phyloP scores from a whole-genome alignment of 2,113 vertebrate genomes.

The Cynoglossus semilaevis region DNA sequence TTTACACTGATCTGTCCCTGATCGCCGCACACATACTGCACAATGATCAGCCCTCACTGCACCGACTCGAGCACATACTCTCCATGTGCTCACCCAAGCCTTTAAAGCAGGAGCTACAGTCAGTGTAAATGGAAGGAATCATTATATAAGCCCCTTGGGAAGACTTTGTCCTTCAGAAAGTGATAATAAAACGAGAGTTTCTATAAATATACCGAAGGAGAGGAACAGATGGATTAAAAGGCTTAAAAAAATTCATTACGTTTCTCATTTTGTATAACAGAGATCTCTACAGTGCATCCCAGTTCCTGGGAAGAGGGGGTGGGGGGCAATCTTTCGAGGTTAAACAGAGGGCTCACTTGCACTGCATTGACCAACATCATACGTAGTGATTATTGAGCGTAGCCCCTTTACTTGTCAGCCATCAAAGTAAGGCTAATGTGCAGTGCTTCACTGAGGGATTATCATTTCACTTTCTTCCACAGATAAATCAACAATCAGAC shows the following conservation, averaged over 20 bases:
- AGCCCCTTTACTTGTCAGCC: constrained; percentile 22
- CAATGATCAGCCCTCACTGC: too few relatives aligned
- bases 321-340: constrained; percentile 1
- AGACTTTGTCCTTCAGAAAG: neutral
- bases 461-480: constrained; percentile 21
- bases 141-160: too few relatives aligned
- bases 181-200: neutral
- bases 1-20: too few relatives aligned
- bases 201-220: constrained; percentile 2
- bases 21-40: too few relatives aligned
- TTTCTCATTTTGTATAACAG: neutral
- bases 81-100: too few relatives aligned
- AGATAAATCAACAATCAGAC: constrained; percentile 48
- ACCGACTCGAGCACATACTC: too few relatives aligned
- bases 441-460: constrained; percentile 30
- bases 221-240: neutral
- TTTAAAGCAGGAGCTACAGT: too few relatives aligned
- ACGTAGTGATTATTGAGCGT: constrained; percentile 38
- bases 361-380: constrained; percentile 45
- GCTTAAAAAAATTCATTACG: too few relatives aligned
- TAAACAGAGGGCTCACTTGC: constrained; percentile 13
- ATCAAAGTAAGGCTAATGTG: constrained; percentile 52
- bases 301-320: neutral
- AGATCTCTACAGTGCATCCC: neutral
- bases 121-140: too few relatives aligned